phyloP scores from a whole-genome alignment of 2,113 vertebrate genomes.

The Grammomys dolichurus region DNA sequence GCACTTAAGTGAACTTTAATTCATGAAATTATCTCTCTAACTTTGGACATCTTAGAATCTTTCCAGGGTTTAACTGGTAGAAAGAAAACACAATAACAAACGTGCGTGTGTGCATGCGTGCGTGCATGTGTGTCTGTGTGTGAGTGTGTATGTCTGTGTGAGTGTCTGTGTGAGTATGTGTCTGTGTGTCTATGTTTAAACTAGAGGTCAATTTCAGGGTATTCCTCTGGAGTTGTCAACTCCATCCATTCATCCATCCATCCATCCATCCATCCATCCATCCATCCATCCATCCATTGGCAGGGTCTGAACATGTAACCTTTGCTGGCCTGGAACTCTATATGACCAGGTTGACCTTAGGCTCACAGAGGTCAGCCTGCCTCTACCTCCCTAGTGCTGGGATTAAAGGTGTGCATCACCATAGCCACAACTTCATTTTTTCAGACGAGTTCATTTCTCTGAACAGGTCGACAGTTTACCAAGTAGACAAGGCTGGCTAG shows the following conservation, averaged over 20 bases:
- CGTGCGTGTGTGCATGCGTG: accelerated
- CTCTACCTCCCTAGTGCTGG: background rate
- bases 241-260: background rate
- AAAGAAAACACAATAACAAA: background rate
- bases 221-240: background rate
- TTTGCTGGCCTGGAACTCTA: background rate
- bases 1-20: background rate
- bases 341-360: background rate
- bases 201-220: background rate
- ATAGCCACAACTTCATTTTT: background rate
- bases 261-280: background rate
- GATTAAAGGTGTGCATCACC: background rate
- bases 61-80: background rate
- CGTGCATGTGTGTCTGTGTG: accelerated
- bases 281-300: background rate
- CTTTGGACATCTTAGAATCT: background rate
- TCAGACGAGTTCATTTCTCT: background rate
- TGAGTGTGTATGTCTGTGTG: background rate
- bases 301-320: background rate
- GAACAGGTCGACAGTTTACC: background rate
- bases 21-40: background rate
- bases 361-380: background rate
- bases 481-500: background rate
- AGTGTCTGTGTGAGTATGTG: no score
- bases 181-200: background rate